Base-by-base conservation (phyloP, 2,797 vertebrate genomes). In the Anas acuta region DNA sequence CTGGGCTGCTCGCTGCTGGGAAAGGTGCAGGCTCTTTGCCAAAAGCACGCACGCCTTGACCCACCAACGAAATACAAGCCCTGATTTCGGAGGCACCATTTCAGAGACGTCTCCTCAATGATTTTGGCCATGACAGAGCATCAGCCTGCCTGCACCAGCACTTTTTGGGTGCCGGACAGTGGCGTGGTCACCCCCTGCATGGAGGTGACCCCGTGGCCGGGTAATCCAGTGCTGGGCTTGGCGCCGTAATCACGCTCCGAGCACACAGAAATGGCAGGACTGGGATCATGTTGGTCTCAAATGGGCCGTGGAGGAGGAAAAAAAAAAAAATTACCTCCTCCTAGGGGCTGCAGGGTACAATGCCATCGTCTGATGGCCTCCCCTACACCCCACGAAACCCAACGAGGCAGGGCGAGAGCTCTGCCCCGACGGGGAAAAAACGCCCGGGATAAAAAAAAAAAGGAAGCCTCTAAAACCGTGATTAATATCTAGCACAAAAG, bases 141-240 rank as follows among this genome's bases (percentile, higher is more conserved):
- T 6, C 53, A 1, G 20, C 6, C 0, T 0, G 78, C 21, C 80
- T 82, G 8, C 2, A 1, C n/a, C 1, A 2, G 54, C 1, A 0
- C 11, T 26, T 19, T 37, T n/a, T 3, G 3, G 33, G 47, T 66
- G 71, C 32, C 4, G 2, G 77, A 37, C 49, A 26, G 49, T 14
- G 4, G 25, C 51, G 5, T 3, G 5, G 51, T 26, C 51, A 15
- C 16, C 25, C 51, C 14, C 51, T 15, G 51, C 25, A 26, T 26
- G 51, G 51, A 53, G 25, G 3, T 53, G 51, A 53, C 51, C 51
- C 51, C 25, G 8, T 15, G 14, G 51, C 25, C 14, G 3, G 25
- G 25, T 16, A 28, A 53, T 26, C 51, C 51, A 28, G 51, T 26
- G 39, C 4, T 5, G 21, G 49, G 9, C 4, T 13, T 3, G 33